Evolutionary conservation across 2,888 invertebrate species (phyloP).

Genomic region (Cephonodes hylas): DNA sequence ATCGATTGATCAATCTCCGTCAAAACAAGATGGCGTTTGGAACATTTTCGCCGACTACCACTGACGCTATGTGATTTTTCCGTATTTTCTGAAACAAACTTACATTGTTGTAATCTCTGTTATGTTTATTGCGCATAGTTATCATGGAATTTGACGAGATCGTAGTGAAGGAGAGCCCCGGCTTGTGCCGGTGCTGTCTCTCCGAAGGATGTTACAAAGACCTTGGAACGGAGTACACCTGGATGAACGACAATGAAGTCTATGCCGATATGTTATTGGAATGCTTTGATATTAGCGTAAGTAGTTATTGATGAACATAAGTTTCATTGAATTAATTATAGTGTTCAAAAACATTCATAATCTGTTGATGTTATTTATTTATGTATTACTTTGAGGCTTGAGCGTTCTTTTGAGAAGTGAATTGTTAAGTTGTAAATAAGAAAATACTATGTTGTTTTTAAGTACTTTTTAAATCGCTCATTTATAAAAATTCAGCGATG

Average conservation of each 20-base stretch:
- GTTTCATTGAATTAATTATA: neutral
- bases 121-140: slow-evolving; percentile 30
- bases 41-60: neutral
- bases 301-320: slow-evolving; percentile 28
- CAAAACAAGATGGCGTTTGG: slow-evolving; percentile 4
- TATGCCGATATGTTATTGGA: slow-evolving; percentile 75
- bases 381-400: too few species aligned
- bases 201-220: slow-evolving; percentile 77
- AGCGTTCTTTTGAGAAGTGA: too few species aligned
- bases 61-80: neutral
- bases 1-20: neutral
- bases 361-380: too few species aligned
- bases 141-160: slow-evolving; percentile 72
- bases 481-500: too few species aligned
- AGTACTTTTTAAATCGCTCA: too few species aligned
- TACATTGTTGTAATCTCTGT: neutral
- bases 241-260: slow-evolving; percentile 75
- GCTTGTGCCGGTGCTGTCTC: slow-evolving; percentile 74
- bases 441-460: too few species aligned
- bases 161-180: slow-evolving; percentile 70
- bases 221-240: slow-evolving; percentile 62
- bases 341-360: too few species aligned
- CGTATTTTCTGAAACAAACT: neutral
- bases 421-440: too few species aligned
- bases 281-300: slow-evolving; percentile 75